phyloP scores from a whole-genome alignment of 2,888 invertebrate species.

The Idaea aversata region DNA sequence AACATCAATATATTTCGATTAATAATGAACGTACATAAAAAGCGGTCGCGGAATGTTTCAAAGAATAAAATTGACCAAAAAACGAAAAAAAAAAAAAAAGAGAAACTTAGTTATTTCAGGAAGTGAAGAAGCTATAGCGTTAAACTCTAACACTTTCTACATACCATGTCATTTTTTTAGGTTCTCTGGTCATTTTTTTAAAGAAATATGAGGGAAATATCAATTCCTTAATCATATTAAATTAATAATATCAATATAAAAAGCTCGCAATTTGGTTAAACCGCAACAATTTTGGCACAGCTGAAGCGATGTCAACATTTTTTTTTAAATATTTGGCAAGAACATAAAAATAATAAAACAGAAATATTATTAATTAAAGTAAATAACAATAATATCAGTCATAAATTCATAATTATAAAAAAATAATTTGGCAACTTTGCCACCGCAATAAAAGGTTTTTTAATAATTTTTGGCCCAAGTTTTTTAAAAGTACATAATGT shows the following conservation, averaged over 20 bases:
- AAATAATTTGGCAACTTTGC: neutral
- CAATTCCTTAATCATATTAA: slow-evolving; percentile 4
- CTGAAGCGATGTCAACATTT: slow-evolving; percentile 22
- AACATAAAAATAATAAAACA: neutral
- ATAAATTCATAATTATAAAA: neutral
- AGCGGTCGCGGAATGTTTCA: slow-evolving; percentile 40
- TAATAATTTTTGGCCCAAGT: neutral
- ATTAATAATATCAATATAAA: slow-evolving; percentile 2
- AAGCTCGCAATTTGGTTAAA: slow-evolving; percentile 32
- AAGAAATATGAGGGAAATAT: neutral
- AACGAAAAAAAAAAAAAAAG: neutral
- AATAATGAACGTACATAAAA: slow-evolving; percentile 17
- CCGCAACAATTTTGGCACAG: slow-evolving; percentile 57
- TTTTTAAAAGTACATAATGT: neutral
- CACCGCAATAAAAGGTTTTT: neutral
- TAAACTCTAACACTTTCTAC: too few species aligned
- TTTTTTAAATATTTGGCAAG: neutral
- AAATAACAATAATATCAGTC: neutral
- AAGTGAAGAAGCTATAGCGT: neutral
- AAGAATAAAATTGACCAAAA: slow-evolving; percentile 2
- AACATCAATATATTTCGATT: slow-evolving; percentile 12
- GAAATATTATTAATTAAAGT: too few species aligned
- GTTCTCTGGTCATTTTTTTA: neutral
- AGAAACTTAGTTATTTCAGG: neutral
- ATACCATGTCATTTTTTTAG: neutral